Conservation (phyloP, 2,888 invertebrate species). For the Halictus quadricinctus region DNA sequence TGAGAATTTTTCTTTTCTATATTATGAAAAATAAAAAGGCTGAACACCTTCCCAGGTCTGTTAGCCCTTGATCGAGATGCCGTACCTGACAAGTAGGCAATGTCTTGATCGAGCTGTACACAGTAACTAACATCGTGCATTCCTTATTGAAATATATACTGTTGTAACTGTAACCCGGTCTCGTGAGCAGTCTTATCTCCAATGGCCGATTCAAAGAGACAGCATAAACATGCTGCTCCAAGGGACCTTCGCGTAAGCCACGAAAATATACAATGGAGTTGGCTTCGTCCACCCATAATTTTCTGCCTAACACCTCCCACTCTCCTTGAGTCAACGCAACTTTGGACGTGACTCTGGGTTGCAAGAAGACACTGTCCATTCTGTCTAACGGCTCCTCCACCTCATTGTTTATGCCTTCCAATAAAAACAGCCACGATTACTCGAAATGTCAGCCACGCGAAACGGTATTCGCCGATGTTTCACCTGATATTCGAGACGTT, state of each 20-base stretch:
- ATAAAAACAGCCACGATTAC: not conserved
- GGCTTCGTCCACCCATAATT: slow-evolving; percentile 93
- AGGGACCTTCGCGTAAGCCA: slow-evolving; percentile 93
- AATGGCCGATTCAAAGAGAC: slow-evolving; percentile 89
- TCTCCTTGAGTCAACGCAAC: slow-evolving; percentile 93
- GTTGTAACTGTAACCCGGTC: slow-evolving; percentile 92
- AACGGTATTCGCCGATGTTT: not conserved
- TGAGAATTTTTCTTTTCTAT: not conserved
- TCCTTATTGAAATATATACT: slow-evolving; percentile 85
- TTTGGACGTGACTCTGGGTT: slow-evolving; percentile 87
- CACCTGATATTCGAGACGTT: slow-evolving; percentile 84
- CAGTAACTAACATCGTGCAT: slow-evolving; percentile 91
- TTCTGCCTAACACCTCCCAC: slow-evolving; percentile 95
- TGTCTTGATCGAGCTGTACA: slow-evolving; percentile 92
- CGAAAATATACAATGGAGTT: slow-evolving; percentile 94
- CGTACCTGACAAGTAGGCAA: slow-evolving; percentile 88
- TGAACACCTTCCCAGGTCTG: not conserved
- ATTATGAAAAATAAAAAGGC: not conserved
- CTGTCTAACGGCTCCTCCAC: slow-evolving; percentile 83
- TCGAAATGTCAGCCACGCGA: not conserved
- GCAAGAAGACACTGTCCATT: slow-evolving; percentile 83
- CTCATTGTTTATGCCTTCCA: slow-evolving; percentile 83
- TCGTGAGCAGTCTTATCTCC: slow-evolving; percentile 90
- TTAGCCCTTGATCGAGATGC: not conserved
- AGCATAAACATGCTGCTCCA: slow-evolving; percentile 96